Percentiles rank a stretch among this genome's conserved stretches.
Conservation (phyloP, 2,888 invertebrate species). For the Lasioglossum vierecki region DNA sequence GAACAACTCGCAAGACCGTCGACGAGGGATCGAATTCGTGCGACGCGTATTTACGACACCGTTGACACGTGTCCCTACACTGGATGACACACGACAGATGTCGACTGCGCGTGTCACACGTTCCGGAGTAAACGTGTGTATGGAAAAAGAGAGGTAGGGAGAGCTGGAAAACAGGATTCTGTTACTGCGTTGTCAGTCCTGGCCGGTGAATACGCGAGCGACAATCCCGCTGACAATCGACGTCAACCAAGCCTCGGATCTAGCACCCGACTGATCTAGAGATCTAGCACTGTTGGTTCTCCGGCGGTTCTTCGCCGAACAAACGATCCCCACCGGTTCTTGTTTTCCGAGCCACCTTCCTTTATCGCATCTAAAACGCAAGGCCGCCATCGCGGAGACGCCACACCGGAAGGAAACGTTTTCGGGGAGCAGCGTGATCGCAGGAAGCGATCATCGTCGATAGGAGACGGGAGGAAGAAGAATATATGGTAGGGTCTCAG, state of each 20-base stretch:
- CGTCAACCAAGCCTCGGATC: constrained; percentile 26
- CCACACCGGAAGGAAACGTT: constrained; percentile 51
- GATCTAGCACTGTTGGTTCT: constrained; percentile 15
- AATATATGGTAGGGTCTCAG: constrained; percentile 25
- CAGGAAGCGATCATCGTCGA: constrained; percentile 34
- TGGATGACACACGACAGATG: constrained; percentile 71
- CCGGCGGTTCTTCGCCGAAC: background rate
- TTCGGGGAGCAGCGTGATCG: constrained; percentile 31
- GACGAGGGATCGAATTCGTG: constrained; percentile 57
- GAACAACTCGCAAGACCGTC: background rate
- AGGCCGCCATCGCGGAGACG: constrained; percentile 28
- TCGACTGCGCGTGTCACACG: constrained; percentile 64
- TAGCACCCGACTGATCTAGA: constrained; percentile 17
- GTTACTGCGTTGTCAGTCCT: constrained; percentile 45
- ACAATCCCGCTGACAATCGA: constrained; percentile 49
- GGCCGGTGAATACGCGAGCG: constrained; percentile 31
- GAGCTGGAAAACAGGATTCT: constrained; percentile 32
- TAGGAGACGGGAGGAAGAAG: constrained; percentile 18
- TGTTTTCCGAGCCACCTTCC: constrained; percentile 5
- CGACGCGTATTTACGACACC: constrained; percentile 68
- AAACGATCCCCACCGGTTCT: constrained; percentile 15
- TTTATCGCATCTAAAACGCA: constrained; percentile 51
- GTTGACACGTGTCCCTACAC: constrained; percentile 75
- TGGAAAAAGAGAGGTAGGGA: background rate
- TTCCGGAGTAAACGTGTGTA: constrained; percentile 6